phyloP scores from a whole-genome alignment of 30 jellyfish, hydroid and myxozoan species.

The Chrysaora quinquecirrha region DNA sequence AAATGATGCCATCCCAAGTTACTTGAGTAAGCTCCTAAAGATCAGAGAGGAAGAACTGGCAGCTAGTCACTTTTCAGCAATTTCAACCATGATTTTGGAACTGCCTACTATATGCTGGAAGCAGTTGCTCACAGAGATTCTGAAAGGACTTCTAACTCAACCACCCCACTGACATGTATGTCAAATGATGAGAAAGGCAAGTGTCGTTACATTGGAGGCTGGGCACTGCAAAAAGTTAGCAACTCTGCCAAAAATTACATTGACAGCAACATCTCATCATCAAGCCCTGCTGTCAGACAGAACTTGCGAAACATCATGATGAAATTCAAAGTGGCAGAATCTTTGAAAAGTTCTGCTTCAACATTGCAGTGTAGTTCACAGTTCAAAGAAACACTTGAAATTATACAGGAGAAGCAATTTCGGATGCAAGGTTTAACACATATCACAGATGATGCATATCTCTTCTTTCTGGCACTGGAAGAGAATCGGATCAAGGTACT shows the following conservation, averaged over 20 bases:
- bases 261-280: slow-evolving; percentile 2
- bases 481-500: neutral
- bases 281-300: slow-evolving; percentile 7
- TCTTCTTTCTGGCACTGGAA: too few species aligned
- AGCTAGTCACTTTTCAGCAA: slow-evolving; percentile 2
- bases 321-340: slow-evolving; percentile 1
- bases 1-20: neutral
- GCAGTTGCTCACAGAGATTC: neutral
- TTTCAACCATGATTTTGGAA: neutral
- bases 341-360: slow-evolving; percentile 1
- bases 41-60: neutral
- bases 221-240: slow-evolving; percentile 1
- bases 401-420: too few species aligned
- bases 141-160: slow-evolving; percentile 1
- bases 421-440: too few species aligned
- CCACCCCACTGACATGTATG: slow-evolving; percentile 6
- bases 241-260: neutral
- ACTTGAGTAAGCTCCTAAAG: slow-evolving; percentile 2
- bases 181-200: slow-evolving; percentile 1
- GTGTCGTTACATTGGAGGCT: slow-evolving; percentile 5
- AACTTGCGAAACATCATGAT: slow-evolving; percentile 1
- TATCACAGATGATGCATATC: too few species aligned
- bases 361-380: too few species aligned
- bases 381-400: too few species aligned
- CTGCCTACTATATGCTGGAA: slow-evolving; percentile 4